phyloP scores from a whole-genome alignment of 1,140 invertebrate species.

The Drosophila micromelanica region DNA sequence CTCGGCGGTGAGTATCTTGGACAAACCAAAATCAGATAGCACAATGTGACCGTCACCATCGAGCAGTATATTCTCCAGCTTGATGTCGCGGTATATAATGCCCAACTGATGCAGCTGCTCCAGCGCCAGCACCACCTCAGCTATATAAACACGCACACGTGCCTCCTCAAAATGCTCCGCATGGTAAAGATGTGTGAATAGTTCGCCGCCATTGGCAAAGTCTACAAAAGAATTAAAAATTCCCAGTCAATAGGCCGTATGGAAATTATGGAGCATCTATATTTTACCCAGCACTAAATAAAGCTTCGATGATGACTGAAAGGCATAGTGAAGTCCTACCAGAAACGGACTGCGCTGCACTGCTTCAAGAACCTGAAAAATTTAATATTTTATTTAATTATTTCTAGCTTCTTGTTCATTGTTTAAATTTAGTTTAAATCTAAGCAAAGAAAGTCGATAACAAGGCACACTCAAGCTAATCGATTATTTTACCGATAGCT shows the following conservation, averaged over 20 bases:
- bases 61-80: conserved; percentile 96
- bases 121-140: conserved; percentile 95
- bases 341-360: conserved; percentile 95
- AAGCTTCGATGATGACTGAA: conserved; percentile 96
- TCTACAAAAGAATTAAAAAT: conserved; percentile 87
- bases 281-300: conserved; percentile 95
- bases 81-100: conserved; percentile 98
- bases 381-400: conserved; percentile 2
- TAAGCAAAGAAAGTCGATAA: conserved; percentile 18
- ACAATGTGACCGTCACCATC: conserved; percentile 95
- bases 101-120: conserved; percentile 95
- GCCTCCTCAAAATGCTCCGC: conserved; percentile 93
- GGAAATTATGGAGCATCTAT: neutral
- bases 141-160: conserved; percentile 94
- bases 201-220: conserved; percentile 96
- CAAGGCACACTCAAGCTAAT: conserved; percentile 1
- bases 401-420: neutral
- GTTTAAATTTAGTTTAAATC: neutral
- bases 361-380: conserved; percentile 91
- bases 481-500: conserved; percentile 17
- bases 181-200: conserved; percentile 96
- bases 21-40: conserved; percentile 95
- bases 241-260: neutral
- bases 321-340: conserved; percentile 96
- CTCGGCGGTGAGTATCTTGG: conserved; percentile 89